A percentile compares a stretch with the other conserved stretches of the same genome.
phyloP scores from a whole-genome alignment of 2,797 vertebrate genomes.

The Allobates femoralis region DNA sequence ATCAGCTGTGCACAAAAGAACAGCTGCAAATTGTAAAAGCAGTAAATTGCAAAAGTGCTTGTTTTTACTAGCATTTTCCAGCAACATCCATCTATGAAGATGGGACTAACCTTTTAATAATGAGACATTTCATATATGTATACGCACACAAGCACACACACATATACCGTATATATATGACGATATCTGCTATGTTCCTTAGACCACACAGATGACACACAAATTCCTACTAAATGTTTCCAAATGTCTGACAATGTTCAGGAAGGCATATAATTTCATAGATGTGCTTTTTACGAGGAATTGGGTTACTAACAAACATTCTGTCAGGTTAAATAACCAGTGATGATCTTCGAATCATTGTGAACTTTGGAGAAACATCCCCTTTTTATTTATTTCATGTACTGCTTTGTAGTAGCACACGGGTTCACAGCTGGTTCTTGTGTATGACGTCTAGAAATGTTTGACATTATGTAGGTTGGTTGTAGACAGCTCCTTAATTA shows the following conservation, averaged over 20 bases:
- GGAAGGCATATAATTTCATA: background rate
- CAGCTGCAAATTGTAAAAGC: no score
- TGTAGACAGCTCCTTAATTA: background rate
- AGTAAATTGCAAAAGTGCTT: no score
- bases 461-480: background rate
- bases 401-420: background rate
- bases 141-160: no score
- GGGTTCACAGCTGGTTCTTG: no score
- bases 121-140: background rate
- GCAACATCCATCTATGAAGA: no score
- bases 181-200: background rate
- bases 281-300: constrained; percentile 42
- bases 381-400: background rate
- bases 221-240: constrained; percentile 50
- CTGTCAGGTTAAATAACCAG: constrained; percentile 11
- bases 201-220: constrained; percentile 1
- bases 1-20: no score
- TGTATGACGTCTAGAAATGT: background rate
- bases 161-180: background rate
- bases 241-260: constrained; percentile 41
- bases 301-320: constrained; percentile 31
- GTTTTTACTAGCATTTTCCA: no score
- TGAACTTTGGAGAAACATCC: background rate
- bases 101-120: background rate
- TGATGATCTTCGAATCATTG: constrained; percentile 16